A percentile compares a stretch with the other conserved stretches of the same genome.
Evolutionary conservation across 23 tunicate species (phyloP).

Genomic region (Styela plicata): DNA sequence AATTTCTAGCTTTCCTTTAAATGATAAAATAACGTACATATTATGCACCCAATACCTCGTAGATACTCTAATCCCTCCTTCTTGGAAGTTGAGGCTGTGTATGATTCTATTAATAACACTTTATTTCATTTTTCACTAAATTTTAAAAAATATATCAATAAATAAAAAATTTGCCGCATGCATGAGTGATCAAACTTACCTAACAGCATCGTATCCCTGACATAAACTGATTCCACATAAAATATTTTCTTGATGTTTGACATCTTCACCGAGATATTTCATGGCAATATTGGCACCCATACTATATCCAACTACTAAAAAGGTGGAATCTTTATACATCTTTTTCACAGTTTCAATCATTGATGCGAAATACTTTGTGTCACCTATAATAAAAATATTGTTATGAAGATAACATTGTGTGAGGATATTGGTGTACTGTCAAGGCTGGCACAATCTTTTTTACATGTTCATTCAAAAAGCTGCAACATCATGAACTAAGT

Average conservation of each 20-base stretch:
- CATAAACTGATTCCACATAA: constrained; percentile 70
- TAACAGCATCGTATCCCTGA: constrained; percentile 83
- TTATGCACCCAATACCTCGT: too few species aligned
- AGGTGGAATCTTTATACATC: constrained; percentile 31
- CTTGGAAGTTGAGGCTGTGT: neutral
- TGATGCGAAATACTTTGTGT: constrained; percentile 68
- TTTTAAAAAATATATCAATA: neutral
- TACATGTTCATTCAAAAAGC: too few species aligned
- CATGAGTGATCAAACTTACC: too few species aligned
- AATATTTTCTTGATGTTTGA: constrained; percentile 33
- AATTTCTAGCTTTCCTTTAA: too few species aligned
- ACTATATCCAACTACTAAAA: constrained; percentile 64
- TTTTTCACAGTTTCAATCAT: constrained; percentile 47
- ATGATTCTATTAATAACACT: neutral
- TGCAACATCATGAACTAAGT: too few species aligned
- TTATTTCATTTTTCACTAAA: neutral
- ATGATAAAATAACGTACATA: too few species aligned
- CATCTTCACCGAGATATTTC: constrained; percentile 63
- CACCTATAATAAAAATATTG: constrained; percentile 47
- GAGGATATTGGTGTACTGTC: too few species aligned
- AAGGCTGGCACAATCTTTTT: too few species aligned
- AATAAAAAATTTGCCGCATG: neutral
- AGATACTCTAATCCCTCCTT: too few species aligned
- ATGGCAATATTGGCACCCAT: constrained; percentile 82
- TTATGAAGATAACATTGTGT: too few species aligned